A percentile compares a stretch with the other conserved stretches of the same genome.
Conservation (phyloP, 64 coral and sea anemone genomes). For the Stylophora pistillata region DNA sequence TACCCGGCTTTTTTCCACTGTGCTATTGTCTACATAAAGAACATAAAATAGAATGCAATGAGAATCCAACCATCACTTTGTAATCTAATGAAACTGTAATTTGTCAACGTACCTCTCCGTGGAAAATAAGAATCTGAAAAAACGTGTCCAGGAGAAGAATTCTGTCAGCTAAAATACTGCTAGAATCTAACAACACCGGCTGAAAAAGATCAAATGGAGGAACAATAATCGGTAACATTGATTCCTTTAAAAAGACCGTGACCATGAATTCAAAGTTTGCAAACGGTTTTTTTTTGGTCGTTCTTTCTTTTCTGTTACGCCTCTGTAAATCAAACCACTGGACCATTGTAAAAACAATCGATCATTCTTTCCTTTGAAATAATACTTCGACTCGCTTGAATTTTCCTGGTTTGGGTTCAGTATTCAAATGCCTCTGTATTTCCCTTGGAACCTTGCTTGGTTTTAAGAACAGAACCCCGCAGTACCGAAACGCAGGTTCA, state of each 20-base stretch:
- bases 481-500: neutral
- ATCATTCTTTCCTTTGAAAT: too few species aligned
- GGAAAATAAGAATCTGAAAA: constrained; percentile 97
- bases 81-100: too few species aligned
- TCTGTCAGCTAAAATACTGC: constrained; percentile 90
- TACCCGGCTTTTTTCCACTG: constrained; percentile 98
- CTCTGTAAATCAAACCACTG: too few species aligned
- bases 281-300: neutral
- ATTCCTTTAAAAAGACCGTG: too few species aligned
- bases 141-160: constrained; percentile 96
- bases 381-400: too few species aligned
- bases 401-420: too few species aligned
- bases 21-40: constrained; percentile 75
- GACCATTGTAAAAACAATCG: too few species aligned
- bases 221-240: neutral
- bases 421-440: too few species aligned
- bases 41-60: neutral
- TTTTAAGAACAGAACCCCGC: neutral
- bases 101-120: constrained; percentile 76
- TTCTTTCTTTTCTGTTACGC: too few species aligned
- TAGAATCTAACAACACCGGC: constrained; percentile 94
- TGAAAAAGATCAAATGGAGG: constrained; percentile 46
- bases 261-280: neutral
- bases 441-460: neutral
- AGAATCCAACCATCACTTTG: neutral